Conservation (phyloP, 2,888 invertebrate genomes). For the Andrena trimmerana region DNA sequence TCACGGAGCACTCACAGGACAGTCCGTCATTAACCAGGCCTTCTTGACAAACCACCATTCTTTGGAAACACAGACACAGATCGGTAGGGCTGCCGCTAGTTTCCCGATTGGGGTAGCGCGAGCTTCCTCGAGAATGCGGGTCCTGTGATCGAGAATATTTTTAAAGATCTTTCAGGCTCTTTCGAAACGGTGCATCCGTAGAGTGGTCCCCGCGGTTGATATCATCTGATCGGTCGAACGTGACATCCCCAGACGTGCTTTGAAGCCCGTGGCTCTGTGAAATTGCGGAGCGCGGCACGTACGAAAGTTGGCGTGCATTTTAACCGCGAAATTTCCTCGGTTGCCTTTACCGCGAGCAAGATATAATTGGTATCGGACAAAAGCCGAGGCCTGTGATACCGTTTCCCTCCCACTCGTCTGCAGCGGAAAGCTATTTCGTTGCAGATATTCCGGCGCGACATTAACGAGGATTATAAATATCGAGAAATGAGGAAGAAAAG, state of each 20-base stretch:
- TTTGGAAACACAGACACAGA: not conserved
- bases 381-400: not conserved
- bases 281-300: no score
- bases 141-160: no score
- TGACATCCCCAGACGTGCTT: slow-evolving; percentile 1
- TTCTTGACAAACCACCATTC: not conserved
- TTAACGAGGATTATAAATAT: slow-evolving; percentile 69
- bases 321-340: not conserved
- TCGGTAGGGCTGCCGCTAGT: not conserved
- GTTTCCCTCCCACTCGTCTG: slow-evolving; percentile 21
- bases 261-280: not conserved
- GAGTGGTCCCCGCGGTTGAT: not conserved
- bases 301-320: not conserved
- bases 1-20: slow-evolving; percentile 49
- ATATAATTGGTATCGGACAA: slow-evolving; percentile 12
- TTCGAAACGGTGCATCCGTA: not conserved
- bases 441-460: slow-evolving; percentile 25
- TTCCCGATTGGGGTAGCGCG: no score
- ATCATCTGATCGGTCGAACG: slow-evolving; percentile 16
- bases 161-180: not conserved
- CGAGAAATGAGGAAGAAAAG: slow-evolving; percentile 45
- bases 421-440: slow-evolving; percentile 31
- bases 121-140: no score
- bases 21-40: not conserved
- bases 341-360: not conserved